Base-by-base conservation (phyloP, 1,140 invertebrate species). In the Ostrea edulis region DNA sequence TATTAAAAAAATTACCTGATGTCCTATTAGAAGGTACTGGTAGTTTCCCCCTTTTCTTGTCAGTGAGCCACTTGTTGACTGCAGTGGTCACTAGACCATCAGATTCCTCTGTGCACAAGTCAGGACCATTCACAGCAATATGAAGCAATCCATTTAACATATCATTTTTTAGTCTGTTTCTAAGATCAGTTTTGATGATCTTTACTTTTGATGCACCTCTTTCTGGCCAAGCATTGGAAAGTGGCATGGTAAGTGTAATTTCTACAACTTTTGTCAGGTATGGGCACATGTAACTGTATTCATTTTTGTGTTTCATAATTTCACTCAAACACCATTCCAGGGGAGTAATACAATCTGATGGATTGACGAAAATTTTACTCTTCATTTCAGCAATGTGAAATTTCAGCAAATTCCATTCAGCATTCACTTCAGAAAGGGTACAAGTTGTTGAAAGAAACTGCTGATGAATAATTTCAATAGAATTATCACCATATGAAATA, bases 171-270 rank as follows among this genome's bases (percentile, higher is more conserved):
- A 87, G 54, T 22, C 55, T 35, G 62, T 71, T 87, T 82, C 54
- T 51, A 2, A 87, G 82, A 44, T 62, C 52, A 84, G 82, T 87
- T 85, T 88, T 88, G 20, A 85, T 85, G 22, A 84, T 35, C 51
- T 88, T 85, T n/a, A 85, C 22, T 58, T 77, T 81, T 29, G 87
- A 88, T 22, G 87, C 83, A 52, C 87, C 87, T 55, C 87, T 71
- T 77, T 88, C 82, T 77, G 87, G 87, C 83, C 87, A 88, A n/a
- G 87, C 83, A 88, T 88, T 88, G 12, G 65, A 71, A 71, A 71
- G n/a, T n/a, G n/a, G n/a, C 65, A 71, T 29, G 22, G 65, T 25
- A 71, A 71, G 65, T 71, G 29, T 11, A n/a, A 71, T 25, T 71
- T 71, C 65, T 71, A 71, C 65, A 71, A 71, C 25, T 71, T 71